Conservation (phyloP, 1,140 invertebrate species). For the Drosophila azteca region DNA sequence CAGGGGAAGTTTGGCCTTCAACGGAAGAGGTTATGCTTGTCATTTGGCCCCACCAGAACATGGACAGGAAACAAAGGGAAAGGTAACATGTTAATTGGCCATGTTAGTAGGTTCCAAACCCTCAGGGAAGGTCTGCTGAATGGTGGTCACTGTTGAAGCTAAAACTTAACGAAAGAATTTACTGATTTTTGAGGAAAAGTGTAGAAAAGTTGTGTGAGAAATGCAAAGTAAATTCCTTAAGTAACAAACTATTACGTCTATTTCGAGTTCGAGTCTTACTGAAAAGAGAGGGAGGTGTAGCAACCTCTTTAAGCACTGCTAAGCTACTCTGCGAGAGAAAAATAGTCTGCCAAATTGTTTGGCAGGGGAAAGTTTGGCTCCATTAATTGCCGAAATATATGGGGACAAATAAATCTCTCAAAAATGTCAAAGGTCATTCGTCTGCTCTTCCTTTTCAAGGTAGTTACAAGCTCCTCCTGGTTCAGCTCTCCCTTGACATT, state of each 20-base stretch:
- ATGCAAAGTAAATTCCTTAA: too few species aligned
- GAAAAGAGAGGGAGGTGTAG: too few species aligned
- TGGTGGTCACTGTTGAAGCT: too few species aligned
- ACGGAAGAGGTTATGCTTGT: constrained; percentile 40
- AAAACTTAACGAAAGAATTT: too few species aligned
- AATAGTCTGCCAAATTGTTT: too few species aligned
- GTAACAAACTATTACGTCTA: too few species aligned
- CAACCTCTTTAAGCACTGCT: too few species aligned
- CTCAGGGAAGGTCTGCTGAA: too few species aligned
- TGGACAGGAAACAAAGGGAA: constrained; percentile 12
- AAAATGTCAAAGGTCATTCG: neutral
- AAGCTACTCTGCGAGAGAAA: too few species aligned
- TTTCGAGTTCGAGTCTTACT: too few species aligned
- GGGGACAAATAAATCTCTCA: neutral
- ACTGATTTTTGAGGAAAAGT: neutral
- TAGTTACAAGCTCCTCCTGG: neutral
- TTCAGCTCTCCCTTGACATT: neutral
- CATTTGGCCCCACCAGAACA: neutral
- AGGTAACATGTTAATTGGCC: constrained; percentile 17
- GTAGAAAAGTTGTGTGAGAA: neutral
- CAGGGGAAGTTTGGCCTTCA: constrained; percentile 26
- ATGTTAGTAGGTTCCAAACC: neutral
- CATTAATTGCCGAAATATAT: neutral
- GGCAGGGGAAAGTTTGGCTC: too few species aligned
- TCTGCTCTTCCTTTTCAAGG: neutral